Percentiles rank a stretch among this genome's conserved stretches.
Conservation (phyloP, 2,113 vertebrate genomes). For the Lynx canadensis region DNA sequence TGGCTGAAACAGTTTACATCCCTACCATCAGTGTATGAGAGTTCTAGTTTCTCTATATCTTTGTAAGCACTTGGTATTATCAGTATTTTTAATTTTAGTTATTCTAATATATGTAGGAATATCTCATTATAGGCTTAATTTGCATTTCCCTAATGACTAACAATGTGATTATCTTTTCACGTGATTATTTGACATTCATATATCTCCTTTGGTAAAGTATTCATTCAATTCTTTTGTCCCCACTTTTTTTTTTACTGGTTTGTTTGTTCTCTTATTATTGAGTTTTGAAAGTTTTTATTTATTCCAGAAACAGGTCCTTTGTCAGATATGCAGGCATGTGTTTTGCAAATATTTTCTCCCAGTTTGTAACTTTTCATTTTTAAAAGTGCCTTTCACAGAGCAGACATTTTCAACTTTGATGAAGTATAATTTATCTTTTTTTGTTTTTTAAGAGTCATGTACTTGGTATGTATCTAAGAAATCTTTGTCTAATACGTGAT, state of each 20-base stretch:
- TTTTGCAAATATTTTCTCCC: not conserved
- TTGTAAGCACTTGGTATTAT: not conserved
- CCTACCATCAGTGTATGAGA: not conserved
- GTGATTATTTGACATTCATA: not conserved
- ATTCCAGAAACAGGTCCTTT: not conserved
- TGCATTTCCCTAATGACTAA: not conserved
- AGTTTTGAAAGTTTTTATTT: not conserved
- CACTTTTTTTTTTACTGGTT: not conserved
- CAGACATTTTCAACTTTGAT: not conserved
- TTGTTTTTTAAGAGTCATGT: not conserved
- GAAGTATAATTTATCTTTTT: not conserved
- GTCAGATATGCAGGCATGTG: not conserved
- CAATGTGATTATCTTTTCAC: not conserved
- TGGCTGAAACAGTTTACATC: not conserved
- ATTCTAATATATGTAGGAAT: not conserved
- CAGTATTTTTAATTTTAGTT: not conserved
- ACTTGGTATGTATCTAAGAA: not conserved
- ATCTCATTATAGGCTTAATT: not conserved
- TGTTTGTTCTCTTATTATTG: not conserved
- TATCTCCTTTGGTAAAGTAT: not conserved
- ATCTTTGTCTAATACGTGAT: not conserved
- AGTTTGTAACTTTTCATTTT: not conserved
- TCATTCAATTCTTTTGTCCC: not conserved
- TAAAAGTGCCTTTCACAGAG: not conserved
- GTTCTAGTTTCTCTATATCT: not conserved